Evolutionary conservation across 2,113 vertebrate species (phyloP).

Genomic region (Crotalus horridus): DNA sequence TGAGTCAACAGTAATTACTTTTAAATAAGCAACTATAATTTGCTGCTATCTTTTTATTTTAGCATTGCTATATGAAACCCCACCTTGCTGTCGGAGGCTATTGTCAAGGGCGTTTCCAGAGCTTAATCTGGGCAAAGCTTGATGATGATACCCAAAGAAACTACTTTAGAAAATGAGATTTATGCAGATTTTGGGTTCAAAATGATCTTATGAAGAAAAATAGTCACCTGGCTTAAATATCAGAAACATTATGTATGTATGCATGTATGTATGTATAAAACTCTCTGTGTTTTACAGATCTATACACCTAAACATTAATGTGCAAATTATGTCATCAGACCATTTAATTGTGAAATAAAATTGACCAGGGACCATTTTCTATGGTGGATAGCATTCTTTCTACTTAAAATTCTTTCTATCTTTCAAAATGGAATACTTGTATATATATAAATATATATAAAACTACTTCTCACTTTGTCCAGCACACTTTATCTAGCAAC

Average conservation of each 20-base stretch:
- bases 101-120: background rate
- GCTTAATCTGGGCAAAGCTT: background rate
- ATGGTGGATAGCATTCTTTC: background rate
- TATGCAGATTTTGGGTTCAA: background rate
- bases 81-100: background rate
- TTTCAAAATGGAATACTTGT: fast-evolving
- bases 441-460: background rate
- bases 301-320: background rate
- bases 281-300: background rate
- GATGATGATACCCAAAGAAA: background rate
- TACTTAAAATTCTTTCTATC: background rate
- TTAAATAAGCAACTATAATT: background rate
- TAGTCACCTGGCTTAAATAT: background rate
- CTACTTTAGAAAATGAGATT: background rate
- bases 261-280: background rate
- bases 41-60: background rate
- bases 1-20: background rate
- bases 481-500: slow-evolving; percentile 86
- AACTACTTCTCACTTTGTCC: slow-evolving; percentile 82
- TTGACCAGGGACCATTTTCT: background rate
- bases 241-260: background rate
- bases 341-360: background rate
- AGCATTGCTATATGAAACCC: background rate
- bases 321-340: background rate
- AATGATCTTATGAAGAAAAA: background rate